These are phyloP conservation scores for Pedicia rivosa DNA, from an alignment of 2,888 invertebrate genomes.

Conservation along the genomic window DNA sequence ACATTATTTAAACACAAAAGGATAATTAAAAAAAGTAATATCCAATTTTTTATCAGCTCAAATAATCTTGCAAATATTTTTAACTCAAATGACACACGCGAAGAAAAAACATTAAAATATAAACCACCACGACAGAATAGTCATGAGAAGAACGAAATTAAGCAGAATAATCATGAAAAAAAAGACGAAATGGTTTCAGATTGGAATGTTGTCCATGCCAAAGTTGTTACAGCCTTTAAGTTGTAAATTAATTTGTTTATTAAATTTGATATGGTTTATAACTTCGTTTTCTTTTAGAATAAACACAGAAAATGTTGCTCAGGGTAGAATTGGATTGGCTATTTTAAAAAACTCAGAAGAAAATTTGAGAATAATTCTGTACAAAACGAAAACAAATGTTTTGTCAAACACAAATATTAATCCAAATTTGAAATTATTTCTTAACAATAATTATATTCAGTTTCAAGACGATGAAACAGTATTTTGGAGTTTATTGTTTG, in stretches of 20 bases:
- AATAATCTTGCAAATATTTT: conserved; percentile 6
- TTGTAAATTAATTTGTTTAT: conserved; percentile 11
- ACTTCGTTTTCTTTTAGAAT: conserved; percentile 15
- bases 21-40: background rate
- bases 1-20: no score
- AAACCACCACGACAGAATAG: background rate
- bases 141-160: background rate
- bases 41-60: background rate
- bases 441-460: conserved; percentile 18
- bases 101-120: conserved; percentile 1
- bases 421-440: conserved; percentile 11
- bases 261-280: background rate
- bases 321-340: conserved; percentile 32
- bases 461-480: conserved; percentile 34
- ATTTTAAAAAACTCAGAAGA: conserved; percentile 23
- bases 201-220: conserved; percentile 17
- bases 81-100: background rate
- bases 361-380: conserved; percentile 17
- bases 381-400: conserved; percentile 18
- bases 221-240: conserved; percentile 19
- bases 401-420: conserved; percentile 16
- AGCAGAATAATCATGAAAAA: background rate
- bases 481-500: conserved; percentile 40
- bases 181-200: background rate
- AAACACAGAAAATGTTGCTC: conserved; percentile 19